Evolutionary conservation across 2,888 invertebrate species (phyloP).

Genomic region (Patella depressa): DNA sequence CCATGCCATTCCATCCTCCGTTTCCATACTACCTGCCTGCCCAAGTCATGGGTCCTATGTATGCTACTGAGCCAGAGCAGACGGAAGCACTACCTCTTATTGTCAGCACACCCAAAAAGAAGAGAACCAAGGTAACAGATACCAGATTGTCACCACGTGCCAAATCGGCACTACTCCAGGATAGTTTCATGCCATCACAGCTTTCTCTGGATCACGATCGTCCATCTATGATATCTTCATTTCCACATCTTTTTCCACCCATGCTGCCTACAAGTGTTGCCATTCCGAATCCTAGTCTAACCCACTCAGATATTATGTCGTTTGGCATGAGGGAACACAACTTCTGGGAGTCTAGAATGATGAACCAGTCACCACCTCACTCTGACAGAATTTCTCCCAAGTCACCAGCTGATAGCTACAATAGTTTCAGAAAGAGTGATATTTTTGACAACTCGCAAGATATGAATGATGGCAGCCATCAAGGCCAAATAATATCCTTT

Average conservation of each 20-base stretch:
- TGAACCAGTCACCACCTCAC: conserved; percentile 55
- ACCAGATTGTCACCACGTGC: conserved; percentile 69
- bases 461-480: conserved; percentile 38
- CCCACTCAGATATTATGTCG: conserved; percentile 72
- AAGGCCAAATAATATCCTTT: conserved; percentile 63
- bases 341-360: conserved; percentile 39
- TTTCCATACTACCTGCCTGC: conserved; percentile 78
- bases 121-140: conserved; percentile 92
- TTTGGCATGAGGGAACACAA: conserved; percentile 71
- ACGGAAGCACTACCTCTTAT: conserved; percentile 92
- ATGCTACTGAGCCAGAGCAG: conserved; percentile 65
- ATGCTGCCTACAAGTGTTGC: conserved; percentile 95
- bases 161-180: conserved; percentile 62
- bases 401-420: conserved; percentile 51
- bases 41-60: conserved; percentile 52
- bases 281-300: conserved; percentile 94
- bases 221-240: conserved; percentile 51
- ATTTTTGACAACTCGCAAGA: conserved; percentile 47
- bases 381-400: conserved; percentile 54
- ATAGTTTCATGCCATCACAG: conserved; percentile 46
- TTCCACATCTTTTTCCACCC: conserved; percentile 87
- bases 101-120: conserved; percentile 96
- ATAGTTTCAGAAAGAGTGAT: conserved; percentile 47
- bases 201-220: conserved; percentile 48
- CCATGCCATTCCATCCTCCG: conserved; percentile 69